A percentile compares a stretch with the other conserved stretches of the same genome.
phyloP scores from a whole-genome alignment of 2,113 vertebrate genomes.

The Abramis brama region DNA sequence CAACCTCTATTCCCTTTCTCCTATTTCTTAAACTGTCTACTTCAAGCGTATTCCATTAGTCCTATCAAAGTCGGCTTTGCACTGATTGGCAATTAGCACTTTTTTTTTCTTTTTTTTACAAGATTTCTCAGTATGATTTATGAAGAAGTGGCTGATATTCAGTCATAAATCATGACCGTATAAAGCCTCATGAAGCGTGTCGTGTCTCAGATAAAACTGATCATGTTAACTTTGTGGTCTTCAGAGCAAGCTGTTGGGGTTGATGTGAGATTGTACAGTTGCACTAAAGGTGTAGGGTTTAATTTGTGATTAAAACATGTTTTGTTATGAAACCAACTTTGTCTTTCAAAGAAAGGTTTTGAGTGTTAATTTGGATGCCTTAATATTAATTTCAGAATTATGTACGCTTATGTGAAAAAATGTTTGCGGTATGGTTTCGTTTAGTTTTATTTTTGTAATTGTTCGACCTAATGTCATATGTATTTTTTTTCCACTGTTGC shows the following conservation, averaged over 20 bases:
- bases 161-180: conserved; percentile 17
- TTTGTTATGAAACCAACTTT: neutral
- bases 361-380: neutral
- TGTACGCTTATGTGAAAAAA: conserved; percentile 5
- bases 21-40: neutral
- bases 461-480: conserved; percentile 49
- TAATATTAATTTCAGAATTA: neutral
- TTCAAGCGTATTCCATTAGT: neutral
- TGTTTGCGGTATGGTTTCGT: neutral
- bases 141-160: conserved; percentile 1
- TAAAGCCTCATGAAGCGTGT: neutral
- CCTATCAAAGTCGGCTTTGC: neutral
- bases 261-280: conserved; percentile 62
- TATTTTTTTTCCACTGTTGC: conserved; percentile 68
- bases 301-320: neutral
- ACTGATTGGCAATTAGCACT: neutral
- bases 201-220: neutral
- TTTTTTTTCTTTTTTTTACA: neutral
- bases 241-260: conserved; percentile 62
- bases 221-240: conserved; percentile 9
- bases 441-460: conserved; percentile 41
- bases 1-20: neutral
- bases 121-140: neutral
- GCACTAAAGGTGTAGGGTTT: conserved; percentile 54
- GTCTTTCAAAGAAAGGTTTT: conserved; percentile 23